Conservation (phyloP, 2,797 vertebrate genomes). For the Melanogrammus aeglefinus region DNA sequence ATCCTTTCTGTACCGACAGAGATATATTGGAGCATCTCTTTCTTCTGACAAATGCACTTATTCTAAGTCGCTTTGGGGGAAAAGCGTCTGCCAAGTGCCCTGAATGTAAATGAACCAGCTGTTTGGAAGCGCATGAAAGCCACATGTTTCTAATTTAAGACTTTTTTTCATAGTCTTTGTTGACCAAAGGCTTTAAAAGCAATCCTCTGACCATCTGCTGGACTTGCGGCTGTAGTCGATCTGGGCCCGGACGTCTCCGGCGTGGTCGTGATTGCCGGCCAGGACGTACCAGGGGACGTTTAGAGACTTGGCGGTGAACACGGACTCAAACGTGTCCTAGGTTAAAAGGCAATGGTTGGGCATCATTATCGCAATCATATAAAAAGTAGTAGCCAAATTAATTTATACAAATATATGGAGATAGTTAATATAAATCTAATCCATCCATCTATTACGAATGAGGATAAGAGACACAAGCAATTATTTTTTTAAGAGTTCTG, state of each 20-base stretch:
- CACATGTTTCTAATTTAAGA: no score
- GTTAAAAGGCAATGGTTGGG: not conserved
- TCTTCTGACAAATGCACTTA: no score
- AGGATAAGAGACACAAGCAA: no score
- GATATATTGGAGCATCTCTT: no score
- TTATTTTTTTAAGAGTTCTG: no score
- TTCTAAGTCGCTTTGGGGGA: no score
- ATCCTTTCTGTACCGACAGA: no score
- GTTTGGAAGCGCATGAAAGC: not conserved
- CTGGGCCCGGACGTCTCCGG: slow-evolving; percentile 86
- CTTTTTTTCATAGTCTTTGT: no score
- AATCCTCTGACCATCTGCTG: slow-evolving; percentile 78
- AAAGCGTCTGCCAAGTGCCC: no score
- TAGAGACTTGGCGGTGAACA: slow-evolving; percentile 80
- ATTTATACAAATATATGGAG: not conserved
- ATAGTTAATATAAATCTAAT: no score
- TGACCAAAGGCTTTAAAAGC: not conserved
- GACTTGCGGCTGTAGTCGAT: slow-evolving; percentile 84
- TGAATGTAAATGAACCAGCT: no score
- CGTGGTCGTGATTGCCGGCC: slow-evolving; percentile 92
- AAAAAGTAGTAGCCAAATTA: not conserved
- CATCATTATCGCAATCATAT: not conserved
- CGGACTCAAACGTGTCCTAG: slow-evolving; percentile 86
- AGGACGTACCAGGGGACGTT: slow-evolving; percentile 86
- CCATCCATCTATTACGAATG: no score